These are phyloP conservation scores for Lucinisca nassula DNA, from an alignment of 2,888 invertebrate genomes.

Conservation along the genomic window DNA sequence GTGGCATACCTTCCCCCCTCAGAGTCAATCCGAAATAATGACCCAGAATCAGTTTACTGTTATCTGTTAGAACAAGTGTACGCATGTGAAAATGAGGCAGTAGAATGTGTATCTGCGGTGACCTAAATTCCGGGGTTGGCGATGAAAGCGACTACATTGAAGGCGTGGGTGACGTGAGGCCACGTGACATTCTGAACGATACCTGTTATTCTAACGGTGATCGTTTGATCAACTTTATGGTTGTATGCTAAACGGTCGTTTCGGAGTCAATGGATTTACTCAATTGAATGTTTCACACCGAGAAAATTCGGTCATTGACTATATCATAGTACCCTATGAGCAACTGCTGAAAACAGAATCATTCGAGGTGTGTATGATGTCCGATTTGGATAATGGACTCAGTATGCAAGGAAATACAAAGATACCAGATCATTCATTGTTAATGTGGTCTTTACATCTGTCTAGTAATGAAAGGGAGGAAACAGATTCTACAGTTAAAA, in stretches of 20 bases:
- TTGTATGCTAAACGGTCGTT: conserved; percentile 5
- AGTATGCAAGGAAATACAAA: background rate
- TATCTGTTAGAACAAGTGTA: conserved; percentile 16
- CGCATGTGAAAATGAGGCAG: conserved; percentile 11
- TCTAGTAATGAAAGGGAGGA: background rate
- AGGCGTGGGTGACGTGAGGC: background rate
- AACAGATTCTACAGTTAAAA: background rate
- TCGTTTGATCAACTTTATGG: background rate
- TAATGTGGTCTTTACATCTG: background rate
- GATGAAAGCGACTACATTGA: conserved; percentile 13
- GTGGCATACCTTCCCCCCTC: conserved; percentile 19
- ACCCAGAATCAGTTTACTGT: conserved; percentile 12
- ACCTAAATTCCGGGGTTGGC: conserved; percentile 16
- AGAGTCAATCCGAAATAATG: background rate
- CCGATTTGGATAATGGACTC: background rate
- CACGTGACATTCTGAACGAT: background rate
- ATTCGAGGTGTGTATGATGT: background rate
- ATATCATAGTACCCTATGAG: background rate
- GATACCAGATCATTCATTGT: conserved; percentile 15
- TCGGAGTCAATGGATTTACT: conserved; percentile 2
- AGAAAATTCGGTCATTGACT: conserved; percentile 13
- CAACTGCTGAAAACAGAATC: background rate
- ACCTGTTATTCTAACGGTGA: conserved; percentile 7
- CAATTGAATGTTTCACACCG: conserved; percentile 5
- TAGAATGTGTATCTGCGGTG: conserved; percentile 6